phyloP scores from a whole-genome alignment of 2,113 vertebrate genomes.

The Actenoides hombroni region DNA sequence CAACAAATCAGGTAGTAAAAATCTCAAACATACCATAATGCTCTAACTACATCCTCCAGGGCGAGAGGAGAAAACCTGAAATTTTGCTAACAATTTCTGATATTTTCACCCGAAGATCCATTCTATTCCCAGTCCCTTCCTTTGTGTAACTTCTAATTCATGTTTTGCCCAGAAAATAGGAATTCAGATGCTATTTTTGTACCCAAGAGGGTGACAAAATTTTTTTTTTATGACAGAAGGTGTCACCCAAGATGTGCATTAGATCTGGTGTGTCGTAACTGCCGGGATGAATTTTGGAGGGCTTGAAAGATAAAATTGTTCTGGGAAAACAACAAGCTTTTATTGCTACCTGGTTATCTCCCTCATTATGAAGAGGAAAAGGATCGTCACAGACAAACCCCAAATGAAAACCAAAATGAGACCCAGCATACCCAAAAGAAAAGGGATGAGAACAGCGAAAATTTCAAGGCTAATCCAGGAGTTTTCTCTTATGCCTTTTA shows the following conservation, averaged over 20 bases:
- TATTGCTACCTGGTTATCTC: neutral
- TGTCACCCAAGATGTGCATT: neutral
- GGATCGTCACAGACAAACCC: neutral
- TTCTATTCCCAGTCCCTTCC: accelerated
- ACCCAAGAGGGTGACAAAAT: neutral
- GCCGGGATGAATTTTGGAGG: neutral
- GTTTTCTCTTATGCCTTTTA: neutral
- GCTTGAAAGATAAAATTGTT: neutral
- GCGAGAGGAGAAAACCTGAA: neutral
- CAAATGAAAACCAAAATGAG: neutral
- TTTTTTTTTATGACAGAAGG: neutral
- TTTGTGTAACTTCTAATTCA: neutral
- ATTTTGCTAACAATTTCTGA: neutral
- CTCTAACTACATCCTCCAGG: neutral
- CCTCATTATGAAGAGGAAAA: neutral
- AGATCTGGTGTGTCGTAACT: neutral
- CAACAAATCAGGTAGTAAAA: neutral
- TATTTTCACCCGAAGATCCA: neutral
- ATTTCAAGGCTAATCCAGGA: neutral
- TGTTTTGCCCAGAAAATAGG: neutral
- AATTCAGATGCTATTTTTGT: neutral
- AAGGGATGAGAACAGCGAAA: neutral
- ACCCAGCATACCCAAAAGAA: neutral
- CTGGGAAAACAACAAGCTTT: neutral
- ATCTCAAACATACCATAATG: neutral